A percentile compares a stretch with the other conserved stretches of the same genome.
Conservation (phyloP, 2,113 vertebrate species). For the Tenrec ecaudatus region DNA sequence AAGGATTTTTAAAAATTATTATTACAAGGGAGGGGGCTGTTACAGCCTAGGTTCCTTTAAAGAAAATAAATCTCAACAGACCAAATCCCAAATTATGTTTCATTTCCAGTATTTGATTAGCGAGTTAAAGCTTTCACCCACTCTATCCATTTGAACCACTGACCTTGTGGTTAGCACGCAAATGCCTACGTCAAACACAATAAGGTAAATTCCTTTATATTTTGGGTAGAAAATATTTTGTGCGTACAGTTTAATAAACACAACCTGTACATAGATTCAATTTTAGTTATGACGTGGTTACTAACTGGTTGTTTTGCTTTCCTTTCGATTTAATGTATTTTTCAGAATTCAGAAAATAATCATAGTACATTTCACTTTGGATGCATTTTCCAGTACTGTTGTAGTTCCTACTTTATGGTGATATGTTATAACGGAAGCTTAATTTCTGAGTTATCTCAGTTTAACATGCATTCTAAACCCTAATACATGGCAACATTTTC, state of each 20-base stretch:
- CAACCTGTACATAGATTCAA: conserved; percentile 35
- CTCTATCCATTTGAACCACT: too few relatives aligned
- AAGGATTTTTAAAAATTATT: too few relatives aligned
- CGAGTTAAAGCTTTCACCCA: too few relatives aligned
- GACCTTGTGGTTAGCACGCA: too few relatives aligned
- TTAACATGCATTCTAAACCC: conserved; percentile 38
- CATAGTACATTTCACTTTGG: neutral
- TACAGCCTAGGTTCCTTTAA: too few relatives aligned
- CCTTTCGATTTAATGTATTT: too few relatives aligned
- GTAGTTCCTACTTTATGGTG: conserved; percentile 26
- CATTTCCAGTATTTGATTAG: too few relatives aligned
- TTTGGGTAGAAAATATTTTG: conserved; percentile 16
- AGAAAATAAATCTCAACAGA: too few relatives aligned
- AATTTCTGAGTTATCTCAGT: conserved; percentile 35
- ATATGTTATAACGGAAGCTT: neutral
- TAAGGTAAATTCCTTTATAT: neutral
- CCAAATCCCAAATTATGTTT: too few relatives aligned
- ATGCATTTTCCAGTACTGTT: conserved; percentile 59
- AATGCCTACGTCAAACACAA: neutral
- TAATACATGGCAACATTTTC: neutral
- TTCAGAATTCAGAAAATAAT: too few relatives aligned
- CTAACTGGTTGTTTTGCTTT: conserved; percentile 26
- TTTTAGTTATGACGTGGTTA: neutral
- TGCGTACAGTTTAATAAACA: conserved; percentile 31
- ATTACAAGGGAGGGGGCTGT: too few relatives aligned